Percentiles rank a stretch among this genome's conserved stretches.
Evolutionary conservation across 1,140 invertebrate species (phyloP).

Genomic region (Maconellicoccus hirsutus): DNA sequence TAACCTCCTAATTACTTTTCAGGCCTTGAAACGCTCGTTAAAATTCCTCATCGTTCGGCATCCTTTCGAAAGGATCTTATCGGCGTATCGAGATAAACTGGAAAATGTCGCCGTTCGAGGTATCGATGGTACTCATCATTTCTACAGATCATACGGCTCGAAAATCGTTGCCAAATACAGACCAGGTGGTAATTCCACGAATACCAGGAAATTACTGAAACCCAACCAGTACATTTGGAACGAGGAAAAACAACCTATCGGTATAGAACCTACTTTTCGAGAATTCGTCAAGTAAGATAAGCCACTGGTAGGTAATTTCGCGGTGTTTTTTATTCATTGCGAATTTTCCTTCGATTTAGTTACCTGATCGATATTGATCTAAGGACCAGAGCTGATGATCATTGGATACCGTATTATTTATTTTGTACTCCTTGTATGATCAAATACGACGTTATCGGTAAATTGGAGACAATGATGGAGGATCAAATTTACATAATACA

Average conservation of each 20-base stretch:
- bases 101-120: conserved; percentile 33
- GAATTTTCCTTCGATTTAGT: conserved; percentile 36
- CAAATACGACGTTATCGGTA: conserved; percentile 44
- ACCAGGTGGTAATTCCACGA: not conserved
- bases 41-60: conserved; percentile 43
- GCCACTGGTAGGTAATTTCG: conserved; percentile 33
- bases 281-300: conserved; percentile 53
- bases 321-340: conserved; percentile 26
- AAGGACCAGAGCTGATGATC: conserved; percentile 41
- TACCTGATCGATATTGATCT: conserved; percentile 33
- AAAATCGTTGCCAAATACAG: conserved; percentile 11
- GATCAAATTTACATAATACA: conserved; percentile 56
- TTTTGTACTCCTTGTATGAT: conserved; percentile 63
- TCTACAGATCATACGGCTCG: not conserved
- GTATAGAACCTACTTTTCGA: conserved; percentile 49
- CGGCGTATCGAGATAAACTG: conserved; percentile 51
- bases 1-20: no score
- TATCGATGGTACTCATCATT: not conserved
- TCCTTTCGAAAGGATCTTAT: conserved; percentile 50
- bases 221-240: conserved; percentile 29
- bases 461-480: conserved; percentile 54
- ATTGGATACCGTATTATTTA: conserved; percentile 60
- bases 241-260: conserved; percentile 37
- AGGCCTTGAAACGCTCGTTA: conserved; percentile 36
- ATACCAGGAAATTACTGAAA: not conserved